Evolutionary conservation across 2,888 invertebrate genomes (phyloP), one percentile per base, ranked within the genome.

Genomic region (Hydriomena furcata): DNA sequence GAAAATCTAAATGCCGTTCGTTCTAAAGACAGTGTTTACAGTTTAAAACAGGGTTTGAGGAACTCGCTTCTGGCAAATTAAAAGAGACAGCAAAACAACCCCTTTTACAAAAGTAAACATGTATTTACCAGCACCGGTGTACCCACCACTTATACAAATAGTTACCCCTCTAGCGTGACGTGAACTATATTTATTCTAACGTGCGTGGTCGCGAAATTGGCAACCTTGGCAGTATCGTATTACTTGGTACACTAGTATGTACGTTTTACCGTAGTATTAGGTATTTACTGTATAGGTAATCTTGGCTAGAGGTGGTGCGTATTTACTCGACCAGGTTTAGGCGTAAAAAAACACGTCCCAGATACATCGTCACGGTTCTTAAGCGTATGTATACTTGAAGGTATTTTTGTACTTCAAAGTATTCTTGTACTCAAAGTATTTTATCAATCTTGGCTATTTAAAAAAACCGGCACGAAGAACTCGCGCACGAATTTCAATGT

Each of bases 151-250:
- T 50, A 43, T 6, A 20, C 28, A 47, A 31, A 35, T 40, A 40
- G 47, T 20, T 35, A 40, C 41, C 54, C 52, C 43, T 36, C 48
- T 32, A 49, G 49, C 55, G 28, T 51, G 41, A 49, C 48, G 53
- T 38, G 24, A 31, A 27, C 52, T 61, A 52, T 61, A 59, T 59
- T 57, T 56, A 52, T 36, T 41, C 42, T 48, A 47, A 43, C 44
- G 48, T 51, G 52, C 52, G 58, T 60, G 56, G 31, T 28, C 38
- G 48, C 24, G 8, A 55, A 61, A 61, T 59, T 56, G 59, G 52
- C 61, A 61, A 51, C 61, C 55, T 61, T 57, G 52, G 45, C 17
- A 30, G 24, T 57, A 51, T 58, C 48, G 30, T 21, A 43, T 58
- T 52, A 45, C 42, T 49, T 7, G 12, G 13, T 41, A 45, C 13